Percentiles rank a stretch among this genome's conserved stretches.
Evolutionary conservation across 2,113 vertebrate genomes (phyloP).

Genomic region (Aptenodytes forsteri): DNA sequence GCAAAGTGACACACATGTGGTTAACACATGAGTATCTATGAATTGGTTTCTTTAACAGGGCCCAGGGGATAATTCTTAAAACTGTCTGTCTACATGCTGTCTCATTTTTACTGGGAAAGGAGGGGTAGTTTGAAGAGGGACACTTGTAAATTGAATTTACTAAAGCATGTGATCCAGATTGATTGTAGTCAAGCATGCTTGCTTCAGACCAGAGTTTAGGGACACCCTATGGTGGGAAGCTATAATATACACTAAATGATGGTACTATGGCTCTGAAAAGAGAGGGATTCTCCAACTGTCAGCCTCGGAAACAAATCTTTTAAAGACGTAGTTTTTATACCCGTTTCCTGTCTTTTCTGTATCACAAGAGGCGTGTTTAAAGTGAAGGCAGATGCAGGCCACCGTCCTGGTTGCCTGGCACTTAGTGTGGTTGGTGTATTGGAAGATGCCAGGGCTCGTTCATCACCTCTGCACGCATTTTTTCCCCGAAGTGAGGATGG

Average conservation of each 20-base stretch:
- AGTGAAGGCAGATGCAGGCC: not conserved
- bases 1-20: constrained; percentile 74
- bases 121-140: constrained; percentile 62
- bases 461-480: not conserved
- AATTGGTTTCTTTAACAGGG: constrained; percentile 71
- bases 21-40: constrained; percentile 69
- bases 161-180: not conserved
- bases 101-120: constrained; percentile 33
- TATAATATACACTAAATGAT: not conserved
- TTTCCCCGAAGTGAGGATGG: not conserved
- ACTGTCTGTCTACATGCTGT: constrained; percentile 55
- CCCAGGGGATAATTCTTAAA: constrained; percentile 65
- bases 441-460: not conserved
- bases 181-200: not conserved
- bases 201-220: not conserved
- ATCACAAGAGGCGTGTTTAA: not conserved
- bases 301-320: not conserved
- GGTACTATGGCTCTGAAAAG: not conserved
- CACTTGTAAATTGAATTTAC: constrained; percentile 60
- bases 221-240: not conserved
- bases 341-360: not conserved
- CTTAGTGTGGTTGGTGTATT: not conserved
- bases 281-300: not conserved
- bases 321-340: not conserved
- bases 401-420: not conserved